Base-by-base conservation (phyloP, 2,797 vertebrate species). In the Tragelaphus oryx region DNA sequence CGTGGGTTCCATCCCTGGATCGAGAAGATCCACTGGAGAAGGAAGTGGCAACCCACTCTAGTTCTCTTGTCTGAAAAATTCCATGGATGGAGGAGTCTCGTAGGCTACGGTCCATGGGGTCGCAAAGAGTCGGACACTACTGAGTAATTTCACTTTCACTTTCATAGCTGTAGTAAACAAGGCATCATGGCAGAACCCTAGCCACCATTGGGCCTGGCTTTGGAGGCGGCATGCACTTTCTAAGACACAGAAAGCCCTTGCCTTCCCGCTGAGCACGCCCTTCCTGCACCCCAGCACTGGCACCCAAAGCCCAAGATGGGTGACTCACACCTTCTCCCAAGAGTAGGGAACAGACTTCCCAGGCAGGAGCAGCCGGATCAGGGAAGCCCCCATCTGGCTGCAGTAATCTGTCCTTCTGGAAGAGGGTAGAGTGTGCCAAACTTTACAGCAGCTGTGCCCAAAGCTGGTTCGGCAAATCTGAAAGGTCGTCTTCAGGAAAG, bases 311-410 rank as follows among this genome's bases (percentile, higher is more conserved):
- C 14, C 84, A 50, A 33, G 57, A 57, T 0, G 57, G 60, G 75
- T 95, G 95, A 96, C 83, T 97, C 91, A 89, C 16, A 9, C 60
- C 57, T 94, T 74, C 89, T 94, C 59, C 83, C 71, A 28, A 60
- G 54, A 94, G 93, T 65, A 48, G 65, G 48, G 37, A 62, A 17
- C 55, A 59, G 76, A 71, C 81, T 93, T 62, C 78, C 80, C 85
- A 89, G 85, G 74, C 57, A 16, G 81, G 44, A 80, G 91, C 88
- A 79, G 83, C 50, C 30, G 57, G 84, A 48, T 52, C 59, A 68
- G 91, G 96, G 94, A 95, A 96, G 85, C 82, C 94, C 96, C 94
- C 92, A 96, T 93, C 95, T 96, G 96, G 74, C 52, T 28, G 59
- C 54, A 24, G 92, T 62, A 84, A 87, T 90, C 94, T 86, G 95